These are phyloP conservation scores for human (Homo sapiens) DNA, from an alignment of 2,113 vertebrate genomes.

Conservation along the genomic window GRCh38 chr5:3056501-3057000, in stretches of 20 bases:
- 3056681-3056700: constrained; percentile 47
- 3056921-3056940: constrained; percentile 76
- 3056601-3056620: rapidly evolving
- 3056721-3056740: neutral
- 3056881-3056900: constrained; percentile 56
- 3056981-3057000: constrained; percentile 92
- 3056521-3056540: rapidly evolving
- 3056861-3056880: constrained; percentile 51
- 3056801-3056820: constrained; percentile 52
- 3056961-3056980: constrained; percentile 82
- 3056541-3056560: rapidly evolving
- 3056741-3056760: neutral
- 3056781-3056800: constrained; percentile 56
- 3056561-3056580: rapidly evolving
- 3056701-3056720: neutral
- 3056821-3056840: constrained; percentile 55
- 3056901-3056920: constrained; percentile 45
- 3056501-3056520: rapidly evolving
- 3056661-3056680: neutral
- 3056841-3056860: constrained; percentile 25
- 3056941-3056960: constrained; percentile 82
- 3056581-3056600: no score
- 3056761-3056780: constrained; percentile 52
- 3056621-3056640: rapidly evolving
- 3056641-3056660: neutral